A percentile compares a stretch with the other conserved stretches of the same genome.
phyloP scores from a whole-genome alignment of 2,888 invertebrate genomes.

The Dugesia japonica region DNA sequence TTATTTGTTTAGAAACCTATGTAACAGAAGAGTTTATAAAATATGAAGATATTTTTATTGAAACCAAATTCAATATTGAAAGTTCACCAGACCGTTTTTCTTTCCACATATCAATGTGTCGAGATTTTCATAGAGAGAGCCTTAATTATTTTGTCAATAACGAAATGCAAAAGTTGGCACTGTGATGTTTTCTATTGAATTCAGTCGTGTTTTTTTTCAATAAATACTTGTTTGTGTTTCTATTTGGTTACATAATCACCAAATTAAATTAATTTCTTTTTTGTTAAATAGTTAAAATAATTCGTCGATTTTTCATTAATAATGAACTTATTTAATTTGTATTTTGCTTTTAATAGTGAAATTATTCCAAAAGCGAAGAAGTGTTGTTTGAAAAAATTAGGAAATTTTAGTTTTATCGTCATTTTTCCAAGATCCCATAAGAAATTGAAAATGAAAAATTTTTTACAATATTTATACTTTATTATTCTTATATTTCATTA shows the following conservation, averaged over 20 bases:
- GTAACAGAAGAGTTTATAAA: background rate
- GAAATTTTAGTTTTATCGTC: no score
- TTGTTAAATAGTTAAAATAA: no score
- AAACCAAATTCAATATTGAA: background rate
- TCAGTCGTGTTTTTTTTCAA: background rate
- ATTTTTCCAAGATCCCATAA: no score
- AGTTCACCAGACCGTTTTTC: background rate
- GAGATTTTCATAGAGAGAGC: background rate
- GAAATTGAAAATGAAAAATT: no score
- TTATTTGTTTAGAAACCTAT: constrained; percentile 5
- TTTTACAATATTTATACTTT: no score
- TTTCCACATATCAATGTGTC: background rate
- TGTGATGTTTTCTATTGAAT: background rate
- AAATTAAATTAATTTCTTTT: background rate
- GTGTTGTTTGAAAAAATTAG: no score
- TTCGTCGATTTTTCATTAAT: no score
- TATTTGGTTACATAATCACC: background rate
- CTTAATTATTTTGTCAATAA: background rate
- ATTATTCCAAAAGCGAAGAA: no score
- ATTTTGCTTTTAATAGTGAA: no score
- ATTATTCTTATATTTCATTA: no score
- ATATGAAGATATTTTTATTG: background rate
- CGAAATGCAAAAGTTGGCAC: background rate
- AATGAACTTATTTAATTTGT: no score
- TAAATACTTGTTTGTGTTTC: background rate